These are phyloP conservation scores for Cliona cf. orientalis DNA, from an alignment of 37 sponge, comb jelly and placozoan genomes.

Conservation along the genomic window DNA sequence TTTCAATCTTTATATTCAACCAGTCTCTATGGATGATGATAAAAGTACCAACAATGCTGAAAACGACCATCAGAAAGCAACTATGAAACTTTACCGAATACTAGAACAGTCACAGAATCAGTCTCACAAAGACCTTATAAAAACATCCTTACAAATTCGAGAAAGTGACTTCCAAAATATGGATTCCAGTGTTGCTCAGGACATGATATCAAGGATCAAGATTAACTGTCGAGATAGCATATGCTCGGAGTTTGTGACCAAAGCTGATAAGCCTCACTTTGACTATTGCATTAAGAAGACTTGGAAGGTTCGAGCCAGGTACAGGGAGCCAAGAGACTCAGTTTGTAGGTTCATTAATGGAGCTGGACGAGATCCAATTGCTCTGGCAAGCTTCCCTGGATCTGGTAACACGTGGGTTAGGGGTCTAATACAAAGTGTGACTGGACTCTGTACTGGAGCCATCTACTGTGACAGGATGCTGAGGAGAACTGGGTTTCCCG, in stretches of 20 bases:
- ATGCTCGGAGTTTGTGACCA: constrained; percentile 24
- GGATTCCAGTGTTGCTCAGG: not conserved
- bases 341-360: constrained; percentile 45
- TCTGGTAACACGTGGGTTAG: constrained; percentile 73
- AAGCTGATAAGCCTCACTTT: constrained; percentile 8
- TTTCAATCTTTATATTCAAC: too few relatives aligned
- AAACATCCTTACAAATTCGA: too few relatives aligned
- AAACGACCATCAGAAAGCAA: too few relatives aligned
- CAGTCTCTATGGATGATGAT: too few relatives aligned
- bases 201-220: constrained; percentile 11
- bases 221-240: not conserved
- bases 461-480: constrained; percentile 48
- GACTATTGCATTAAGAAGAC: constrained; percentile 14
- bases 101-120: constrained; percentile 6
- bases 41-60: too few relatives aligned
- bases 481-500: constrained; percentile 24
- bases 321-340: not conserved
- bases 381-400: constrained; percentile 56
- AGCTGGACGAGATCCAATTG: constrained; percentile 27
- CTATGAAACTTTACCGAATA: too few relatives aligned
- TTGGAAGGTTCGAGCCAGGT: not conserved
- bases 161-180: not conserved
- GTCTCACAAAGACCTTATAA: not conserved
- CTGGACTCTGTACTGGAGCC: constrained; percentile 70
- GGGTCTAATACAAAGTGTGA: constrained; percentile 48